These are phyloP conservation scores for Stratiomys singularior DNA, from an alignment of 2,888 invertebrate genomes.

Conservation along the genomic window DNA sequence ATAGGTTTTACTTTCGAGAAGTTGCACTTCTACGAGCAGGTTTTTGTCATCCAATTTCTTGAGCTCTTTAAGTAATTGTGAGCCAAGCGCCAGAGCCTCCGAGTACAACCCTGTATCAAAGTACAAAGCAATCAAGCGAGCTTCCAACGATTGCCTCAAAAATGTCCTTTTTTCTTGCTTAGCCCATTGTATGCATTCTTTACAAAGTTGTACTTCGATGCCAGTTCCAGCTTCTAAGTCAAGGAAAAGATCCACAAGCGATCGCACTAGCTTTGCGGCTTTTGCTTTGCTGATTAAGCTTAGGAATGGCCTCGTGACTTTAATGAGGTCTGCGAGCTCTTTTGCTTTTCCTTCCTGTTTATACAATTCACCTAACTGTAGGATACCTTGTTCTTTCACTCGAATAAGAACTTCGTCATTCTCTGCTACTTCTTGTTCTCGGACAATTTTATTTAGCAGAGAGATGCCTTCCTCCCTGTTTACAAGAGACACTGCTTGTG, in stretches of 20 bases:
- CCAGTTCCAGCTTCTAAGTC: constrained; percentile 97
- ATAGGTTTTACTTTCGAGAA: constrained; percentile 98
- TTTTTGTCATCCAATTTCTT: constrained; percentile 99
- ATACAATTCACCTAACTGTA: constrained; percentile 90
- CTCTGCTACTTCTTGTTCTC: constrained; percentile 79
- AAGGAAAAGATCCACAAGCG: constrained; percentile 96
- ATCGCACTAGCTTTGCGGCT: constrained; percentile 97
- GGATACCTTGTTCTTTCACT: constrained; percentile 91
- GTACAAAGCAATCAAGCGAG: constrained; percentile 93
- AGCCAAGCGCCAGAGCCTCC: constrained; percentile 85
- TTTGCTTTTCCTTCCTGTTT: constrained; percentile 95
- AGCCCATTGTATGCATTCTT: constrained; percentile 99
- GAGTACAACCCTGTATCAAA: constrained; percentile 91
- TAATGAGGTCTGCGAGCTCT: constrained; percentile 91
- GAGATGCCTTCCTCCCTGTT: constrained; percentile 81
- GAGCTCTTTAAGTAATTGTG: constrained; percentile 89
- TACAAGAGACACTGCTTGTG: constrained; percentile 79
- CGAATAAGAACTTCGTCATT: constrained; percentile 92
- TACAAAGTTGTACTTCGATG: constrained; percentile 90
- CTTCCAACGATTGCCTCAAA: constrained; percentile 94
- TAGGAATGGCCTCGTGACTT: constrained; percentile 94
- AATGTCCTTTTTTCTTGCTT: constrained; percentile 97
- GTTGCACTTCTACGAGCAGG: constrained; percentile 95
- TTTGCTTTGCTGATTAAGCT: constrained; percentile 97
- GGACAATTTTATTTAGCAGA: constrained; percentile 80